phyloP scores from a whole-genome alignment of 92 coral and sea anemone species.

The Plumapathes pennacea region DNA sequence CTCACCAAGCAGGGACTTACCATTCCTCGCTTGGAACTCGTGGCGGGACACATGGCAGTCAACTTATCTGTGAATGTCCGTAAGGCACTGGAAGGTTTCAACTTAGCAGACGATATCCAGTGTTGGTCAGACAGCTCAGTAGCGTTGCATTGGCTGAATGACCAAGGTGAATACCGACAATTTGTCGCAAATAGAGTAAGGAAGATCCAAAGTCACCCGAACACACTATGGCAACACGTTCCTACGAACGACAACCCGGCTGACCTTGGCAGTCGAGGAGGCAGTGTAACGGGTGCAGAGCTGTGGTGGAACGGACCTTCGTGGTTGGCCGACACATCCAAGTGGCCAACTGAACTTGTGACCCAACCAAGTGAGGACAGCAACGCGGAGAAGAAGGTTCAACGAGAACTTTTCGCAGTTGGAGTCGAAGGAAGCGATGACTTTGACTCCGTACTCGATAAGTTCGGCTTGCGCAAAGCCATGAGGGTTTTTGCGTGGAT shows the following conservation, averaged over 20 bases:
- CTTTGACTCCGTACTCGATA: conserved; percentile 36
- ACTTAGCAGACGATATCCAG: conserved; percentile 15
- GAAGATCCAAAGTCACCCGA: conserved; percentile 49
- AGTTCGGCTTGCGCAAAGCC: conserved; percentile 36
- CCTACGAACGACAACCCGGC: conserved; percentile 27
- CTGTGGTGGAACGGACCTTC: conserved; percentile 29
- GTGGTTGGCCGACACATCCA: conserved; percentile 8
- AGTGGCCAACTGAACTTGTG: conserved; percentile 24
- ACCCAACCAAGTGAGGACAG: conserved; percentile 15
- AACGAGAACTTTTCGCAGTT: conserved; percentile 13
- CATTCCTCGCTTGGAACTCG: conserved; percentile 35
- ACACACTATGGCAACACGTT: conserved; percentile 32
- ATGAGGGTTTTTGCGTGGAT: conserved; percentile 38
- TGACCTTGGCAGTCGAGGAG: conserved; percentile 23
- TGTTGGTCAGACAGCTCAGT: conserved; percentile 37
- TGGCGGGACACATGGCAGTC: conserved; percentile 41
- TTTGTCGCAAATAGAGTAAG: conserved; percentile 21
- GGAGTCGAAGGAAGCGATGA: conserved; percentile 30
- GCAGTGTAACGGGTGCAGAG: conserved; percentile 18
- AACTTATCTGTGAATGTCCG: conserved; percentile 23
- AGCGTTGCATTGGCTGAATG: conserved; percentile 34
- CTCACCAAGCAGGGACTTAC: conserved; percentile 24
- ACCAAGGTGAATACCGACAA: conserved; percentile 37
- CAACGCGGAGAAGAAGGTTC: conserved; percentile 19
- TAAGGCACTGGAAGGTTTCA: conserved; percentile 21